Conservation (phyloP, 2,113 vertebrate species). For the Bambusicola thoracicus region DNA sequence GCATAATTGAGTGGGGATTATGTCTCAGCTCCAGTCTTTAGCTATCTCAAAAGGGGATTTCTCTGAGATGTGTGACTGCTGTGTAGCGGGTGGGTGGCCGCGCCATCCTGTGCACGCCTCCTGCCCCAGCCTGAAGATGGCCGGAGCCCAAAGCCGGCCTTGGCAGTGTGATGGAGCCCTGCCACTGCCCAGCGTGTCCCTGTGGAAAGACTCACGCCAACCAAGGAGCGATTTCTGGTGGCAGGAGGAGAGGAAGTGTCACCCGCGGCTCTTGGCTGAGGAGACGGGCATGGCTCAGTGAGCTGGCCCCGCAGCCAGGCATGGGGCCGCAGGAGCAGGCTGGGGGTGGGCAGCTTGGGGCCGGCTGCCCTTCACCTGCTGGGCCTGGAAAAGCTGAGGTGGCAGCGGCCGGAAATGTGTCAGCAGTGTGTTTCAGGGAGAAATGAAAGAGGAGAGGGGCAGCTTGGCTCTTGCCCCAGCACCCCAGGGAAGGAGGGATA, state of each 20-base stretch:
- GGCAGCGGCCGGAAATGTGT: background rate
- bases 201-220: background rate
- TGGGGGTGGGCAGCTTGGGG: background rate
- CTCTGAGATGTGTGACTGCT: background rate
- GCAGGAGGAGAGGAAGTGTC: background rate
- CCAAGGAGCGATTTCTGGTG: background rate
- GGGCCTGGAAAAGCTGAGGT: background rate
- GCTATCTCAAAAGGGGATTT: background rate
- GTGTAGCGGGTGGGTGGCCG: background rate
- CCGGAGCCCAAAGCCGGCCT: background rate
- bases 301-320: background rate
- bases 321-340: background rate
- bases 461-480: background rate
- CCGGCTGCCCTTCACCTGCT: background rate
- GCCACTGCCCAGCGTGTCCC: background rate
- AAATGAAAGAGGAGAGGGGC: background rate
- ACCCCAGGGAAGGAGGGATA: background rate
- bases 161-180: background rate
- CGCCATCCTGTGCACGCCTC: fast-evolving
- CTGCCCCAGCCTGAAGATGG: background rate
- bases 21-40: fast-evolving
- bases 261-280: background rate
- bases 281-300: background rate
- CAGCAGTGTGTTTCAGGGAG: background rate
- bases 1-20: fast-evolving